phyloP scores from a whole-genome alignment of 1,140 invertebrate genomes.

The Drosophila sp. region DNA sequence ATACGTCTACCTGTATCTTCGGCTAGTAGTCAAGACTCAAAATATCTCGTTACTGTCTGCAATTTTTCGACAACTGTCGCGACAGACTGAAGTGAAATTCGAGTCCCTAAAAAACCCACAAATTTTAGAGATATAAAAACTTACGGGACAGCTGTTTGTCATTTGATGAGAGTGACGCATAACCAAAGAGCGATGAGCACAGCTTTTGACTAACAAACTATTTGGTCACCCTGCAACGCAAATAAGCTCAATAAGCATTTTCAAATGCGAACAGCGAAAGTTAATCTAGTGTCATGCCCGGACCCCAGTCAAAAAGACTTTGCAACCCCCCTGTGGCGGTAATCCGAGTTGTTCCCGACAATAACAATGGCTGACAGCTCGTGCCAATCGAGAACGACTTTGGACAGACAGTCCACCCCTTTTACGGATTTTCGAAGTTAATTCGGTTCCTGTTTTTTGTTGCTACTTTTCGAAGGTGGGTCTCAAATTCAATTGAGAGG shows the following conservation, averaged over 20 bases:
- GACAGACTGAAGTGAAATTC: slow-evolving; percentile 61
- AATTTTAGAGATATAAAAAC: slow-evolving; percentile 6
- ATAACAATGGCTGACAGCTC: slow-evolving; percentile 34
- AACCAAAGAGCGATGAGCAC: slow-evolving; percentile 24
- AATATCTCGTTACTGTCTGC: slow-evolving; percentile 49
- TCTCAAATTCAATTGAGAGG: slow-evolving; percentile 37
- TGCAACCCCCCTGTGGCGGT: slow-evolving; percentile 16
- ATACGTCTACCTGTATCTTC: slow-evolving; percentile 54
- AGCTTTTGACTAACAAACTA: slow-evolving; percentile 40
- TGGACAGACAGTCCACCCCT: slow-evolving; percentile 44
- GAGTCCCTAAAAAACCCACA: slow-evolving; percentile 34
- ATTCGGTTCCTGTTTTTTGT: slow-evolving; percentile 2
- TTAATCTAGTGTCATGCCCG: slow-evolving; percentile 38
- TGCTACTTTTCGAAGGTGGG: slow-evolving; percentile 11
- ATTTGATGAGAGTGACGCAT: slow-evolving; percentile 25
- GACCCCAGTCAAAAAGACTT: slow-evolving; percentile 16
- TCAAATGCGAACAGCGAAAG: slow-evolving; percentile 28
- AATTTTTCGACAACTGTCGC: slow-evolving; percentile 46
- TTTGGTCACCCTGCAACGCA: slow-evolving; percentile 8
- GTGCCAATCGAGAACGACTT: slow-evolving; percentile 36
- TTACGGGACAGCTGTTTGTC: slow-evolving; percentile 28
- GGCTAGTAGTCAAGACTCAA: slow-evolving; percentile 10
- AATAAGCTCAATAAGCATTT: slow-evolving; percentile 43
- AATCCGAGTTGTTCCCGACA: slow-evolving; percentile 28
- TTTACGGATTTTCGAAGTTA: slow-evolving; percentile 18